phyloP scores from a whole-genome alignment of 1,140 invertebrate species.

The Zaprionus nigranus region DNA sequence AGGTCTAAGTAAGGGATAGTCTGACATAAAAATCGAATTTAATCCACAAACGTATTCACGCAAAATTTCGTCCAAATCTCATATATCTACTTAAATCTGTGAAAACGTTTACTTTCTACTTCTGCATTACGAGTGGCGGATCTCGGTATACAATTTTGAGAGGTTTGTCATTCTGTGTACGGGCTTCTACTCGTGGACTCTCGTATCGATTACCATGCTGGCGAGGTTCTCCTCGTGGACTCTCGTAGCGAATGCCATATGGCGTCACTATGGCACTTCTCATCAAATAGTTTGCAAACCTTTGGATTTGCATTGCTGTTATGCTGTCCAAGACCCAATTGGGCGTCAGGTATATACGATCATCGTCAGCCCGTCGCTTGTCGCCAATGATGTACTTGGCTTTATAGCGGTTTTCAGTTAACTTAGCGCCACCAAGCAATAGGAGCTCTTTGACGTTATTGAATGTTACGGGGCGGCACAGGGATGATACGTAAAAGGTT shows the following conservation, averaged over 20 bases:
- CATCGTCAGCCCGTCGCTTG: conserved; percentile 58
- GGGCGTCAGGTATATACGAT: conserved; percentile 83
- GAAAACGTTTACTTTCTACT: conserved; percentile 24
- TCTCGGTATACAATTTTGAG: conserved; percentile 35
- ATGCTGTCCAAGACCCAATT: conserved; percentile 85
- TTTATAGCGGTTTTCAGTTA: conserved; percentile 76
- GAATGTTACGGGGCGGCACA: conserved; percentile 67
- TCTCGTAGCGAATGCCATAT: conserved; percentile 54
- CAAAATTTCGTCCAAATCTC: no score
- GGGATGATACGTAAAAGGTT: conserved; percentile 84
- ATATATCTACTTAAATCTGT: neutral
- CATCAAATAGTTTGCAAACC: conserved; percentile 70
- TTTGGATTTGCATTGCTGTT: conserved; percentile 70
- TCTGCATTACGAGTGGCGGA: conserved; percentile 56
- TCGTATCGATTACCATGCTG: neutral
- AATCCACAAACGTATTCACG: no score
- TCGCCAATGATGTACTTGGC: conserved; percentile 85
- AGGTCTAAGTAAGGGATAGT: no score
- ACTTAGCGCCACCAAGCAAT: conserved; percentile 84
- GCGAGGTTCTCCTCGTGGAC: conserved; percentile 26
- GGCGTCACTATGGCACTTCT: conserved; percentile 67
- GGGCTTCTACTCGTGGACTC: no score
- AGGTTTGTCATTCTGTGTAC: neutral
- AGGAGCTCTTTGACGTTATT: conserved; percentile 85
- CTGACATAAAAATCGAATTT: no score